Conservation (phyloP, 2,113 vertebrate species). For the Pygathrix nemaeus region DNA sequence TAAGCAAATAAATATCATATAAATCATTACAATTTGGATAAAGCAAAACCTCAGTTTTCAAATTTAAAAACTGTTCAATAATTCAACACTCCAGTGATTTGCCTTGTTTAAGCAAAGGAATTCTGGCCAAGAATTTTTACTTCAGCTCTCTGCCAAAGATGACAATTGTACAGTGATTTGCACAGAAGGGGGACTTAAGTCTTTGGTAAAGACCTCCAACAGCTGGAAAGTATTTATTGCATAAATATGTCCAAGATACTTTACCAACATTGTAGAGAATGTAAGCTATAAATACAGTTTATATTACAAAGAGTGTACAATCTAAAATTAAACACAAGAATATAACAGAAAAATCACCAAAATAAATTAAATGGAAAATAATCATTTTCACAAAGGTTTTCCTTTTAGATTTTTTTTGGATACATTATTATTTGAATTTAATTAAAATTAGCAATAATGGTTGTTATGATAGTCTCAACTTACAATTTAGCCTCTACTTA, state of each 20-base stretch:
- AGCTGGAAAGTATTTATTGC: neutral
- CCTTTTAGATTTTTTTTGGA: neutral
- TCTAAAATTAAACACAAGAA: slow-evolving; percentile 29
- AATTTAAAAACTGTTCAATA: neutral
- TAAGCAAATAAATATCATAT: neutral
- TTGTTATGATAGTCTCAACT: neutral
- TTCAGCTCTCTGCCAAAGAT: slow-evolving; percentile 22
- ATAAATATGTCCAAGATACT: neutral
- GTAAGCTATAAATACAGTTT: slow-evolving; percentile 19
- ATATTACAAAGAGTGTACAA: neutral
- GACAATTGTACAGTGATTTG: neutral
- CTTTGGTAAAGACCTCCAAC: neutral
- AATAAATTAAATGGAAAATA: neutral
- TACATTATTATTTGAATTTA: neutral
- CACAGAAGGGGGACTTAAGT: neutral
- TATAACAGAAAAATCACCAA: neutral
- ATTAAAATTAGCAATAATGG: neutral
- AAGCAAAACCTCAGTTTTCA: neutral
- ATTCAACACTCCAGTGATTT: neutral
- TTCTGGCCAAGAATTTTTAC: neutral
- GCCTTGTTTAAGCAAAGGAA: slow-evolving; percentile 29
- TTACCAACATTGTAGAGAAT: neutral
- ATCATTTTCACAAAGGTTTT: slow-evolving; percentile 1
- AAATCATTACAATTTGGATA: neutral
- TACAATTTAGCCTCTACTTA: neutral